Evolutionary conservation across 2,888 invertebrate species (phyloP), one percentile per base, ranked within the genome.

Genomic region (Nomada goodeniana): DNA sequence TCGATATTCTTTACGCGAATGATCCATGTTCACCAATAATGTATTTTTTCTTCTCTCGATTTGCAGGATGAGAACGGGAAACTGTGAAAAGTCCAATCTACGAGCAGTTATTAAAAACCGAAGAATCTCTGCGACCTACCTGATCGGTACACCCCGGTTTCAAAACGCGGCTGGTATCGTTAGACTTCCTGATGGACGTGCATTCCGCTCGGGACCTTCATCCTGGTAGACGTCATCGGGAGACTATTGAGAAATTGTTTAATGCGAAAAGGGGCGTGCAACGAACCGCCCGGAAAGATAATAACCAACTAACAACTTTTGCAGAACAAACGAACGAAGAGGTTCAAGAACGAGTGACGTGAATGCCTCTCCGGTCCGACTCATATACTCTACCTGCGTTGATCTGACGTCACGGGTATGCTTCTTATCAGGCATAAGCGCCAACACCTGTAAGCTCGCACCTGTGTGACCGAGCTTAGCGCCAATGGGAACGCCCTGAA

Each of bases 341-440:
- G 90, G 89, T 89, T 89, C 89, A 89, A 90, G 91, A 92, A 91
- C 90, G 89, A 93, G 91, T 93, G 93, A 93, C 93, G 93, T 93
- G 93, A 92, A 92, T 85, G 89, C 85, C 87, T 87, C 91, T 88
- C 87, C 79, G 90, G 89, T 81, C 87, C 91, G 89, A 90, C 92
- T 93, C 92, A 93, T 93, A 93, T 93, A 93, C 88, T 88, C 89
- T 88, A 88, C 93, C 91, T 92, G 92, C 88, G 88, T 87, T 83
- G 89, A 89, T 84, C 89, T 91, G 92, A 93, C 93, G 93, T 93
- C 92, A 92, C 91, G 85, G 90, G 89, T 87, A 89, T 90, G 89
- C 91, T 90, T 90, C 93, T 93, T 93, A 93, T 93, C 93, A 93
- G 89, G 86, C 82, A 88, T 76, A 72, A 87, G 83, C 82, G 74